Evolutionary conservation across 53 echinoderm and acorn worm species (phyloP), one percentile per base, ranked within the genome.

Genomic region (Henricia sp.): DNA sequence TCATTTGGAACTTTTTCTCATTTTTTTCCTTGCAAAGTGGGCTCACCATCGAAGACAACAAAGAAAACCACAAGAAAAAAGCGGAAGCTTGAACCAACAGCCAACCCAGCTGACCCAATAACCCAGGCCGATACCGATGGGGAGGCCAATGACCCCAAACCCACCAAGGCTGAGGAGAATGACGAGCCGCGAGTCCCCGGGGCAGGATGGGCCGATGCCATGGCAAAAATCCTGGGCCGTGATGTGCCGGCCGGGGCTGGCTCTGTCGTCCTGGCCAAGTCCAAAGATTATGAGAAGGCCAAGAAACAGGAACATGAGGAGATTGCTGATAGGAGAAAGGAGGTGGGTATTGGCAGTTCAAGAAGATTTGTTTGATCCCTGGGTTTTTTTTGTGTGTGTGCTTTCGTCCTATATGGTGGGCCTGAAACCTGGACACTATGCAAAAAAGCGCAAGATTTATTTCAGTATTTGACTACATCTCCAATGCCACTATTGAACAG

Each of bases 141-240:
- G n/a, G 89, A 76, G 13, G 50, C n/a, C 9, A 32, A 46, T 27
- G 84, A 51, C 17, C 57, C 84, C 12, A 75, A 66, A 0, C 58
- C 41, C 19, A n/a, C n/a, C n/a, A 85, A 82, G 6, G 63, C 59
- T 17, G 91, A 67, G 43, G 80, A 70, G 8, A 90, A 89, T 28
- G 74, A 77, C 12, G 78, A 39, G 19, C 59, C 66, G 20, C 77
- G 86, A 27, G 85, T 68, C 27, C 69, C 83, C 3, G 91, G 91
- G 19, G 91, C 88, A 38, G 99, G 94, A 77, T 97, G 99, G 99
- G 99, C 99, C 38, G 94, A 97, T 70, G 94, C 83, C 37, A 97
- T 97, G 99, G 87, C 99, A 9, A 94, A 90, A 58, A 97, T 97
- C 70, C 90, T 97, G 37, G 68, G 87, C 35, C 88, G 83, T 34